A percentile compares a stretch with the other conserved stretches of the same genome.
These are phyloP conservation scores for Melanotus villosus DNA, from an alignment of 2,888 invertebrate species.

Conservation along the genomic window DNA sequence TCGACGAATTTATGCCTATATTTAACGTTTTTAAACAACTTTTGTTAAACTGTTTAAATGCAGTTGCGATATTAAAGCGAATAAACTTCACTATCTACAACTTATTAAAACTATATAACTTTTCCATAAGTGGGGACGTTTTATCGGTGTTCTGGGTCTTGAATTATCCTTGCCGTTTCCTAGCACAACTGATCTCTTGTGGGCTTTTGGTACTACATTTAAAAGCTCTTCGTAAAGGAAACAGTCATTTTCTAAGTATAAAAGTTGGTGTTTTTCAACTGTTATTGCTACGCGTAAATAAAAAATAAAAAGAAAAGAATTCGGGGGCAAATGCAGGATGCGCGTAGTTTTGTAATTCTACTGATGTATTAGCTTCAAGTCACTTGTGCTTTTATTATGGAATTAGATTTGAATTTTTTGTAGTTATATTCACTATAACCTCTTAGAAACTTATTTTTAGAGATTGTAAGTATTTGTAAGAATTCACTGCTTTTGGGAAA, in stretches of 20 bases:
- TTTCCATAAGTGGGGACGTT: conserved; percentile 22
- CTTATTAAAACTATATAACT: neutral
- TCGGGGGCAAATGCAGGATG: too few relatives aligned
- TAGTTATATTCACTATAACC: too few relatives aligned
- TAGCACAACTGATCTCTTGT: conserved; percentile 32
- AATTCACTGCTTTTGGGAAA: too few relatives aligned
- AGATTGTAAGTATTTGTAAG: too few relatives aligned
- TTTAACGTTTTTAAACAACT: conserved; percentile 8
- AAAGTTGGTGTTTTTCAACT: neutral
- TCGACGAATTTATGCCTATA: conserved; percentile 15
- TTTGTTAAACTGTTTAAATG: neutral
- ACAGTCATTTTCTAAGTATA: conserved; percentile 6
- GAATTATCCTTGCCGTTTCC: conserved; percentile 14
- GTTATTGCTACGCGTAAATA: too few relatives aligned
- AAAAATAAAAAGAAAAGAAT: too few relatives aligned
- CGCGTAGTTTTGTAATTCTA: too few relatives aligned
- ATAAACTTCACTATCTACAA: neutral
- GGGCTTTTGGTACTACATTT: conserved; percentile 18
- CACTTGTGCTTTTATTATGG: too few relatives aligned
- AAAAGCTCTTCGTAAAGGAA: conserved; percentile 19
- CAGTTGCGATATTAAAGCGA: neutral
- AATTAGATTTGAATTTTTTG: too few relatives aligned
- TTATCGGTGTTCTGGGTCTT: conserved; percentile 32
- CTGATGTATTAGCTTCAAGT: too few relatives aligned
- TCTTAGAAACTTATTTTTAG: too few relatives aligned